Evolutionary conservation across 2,797 vertebrate genomes (phyloP).

Genomic region (Ibycter americanus): DNA sequence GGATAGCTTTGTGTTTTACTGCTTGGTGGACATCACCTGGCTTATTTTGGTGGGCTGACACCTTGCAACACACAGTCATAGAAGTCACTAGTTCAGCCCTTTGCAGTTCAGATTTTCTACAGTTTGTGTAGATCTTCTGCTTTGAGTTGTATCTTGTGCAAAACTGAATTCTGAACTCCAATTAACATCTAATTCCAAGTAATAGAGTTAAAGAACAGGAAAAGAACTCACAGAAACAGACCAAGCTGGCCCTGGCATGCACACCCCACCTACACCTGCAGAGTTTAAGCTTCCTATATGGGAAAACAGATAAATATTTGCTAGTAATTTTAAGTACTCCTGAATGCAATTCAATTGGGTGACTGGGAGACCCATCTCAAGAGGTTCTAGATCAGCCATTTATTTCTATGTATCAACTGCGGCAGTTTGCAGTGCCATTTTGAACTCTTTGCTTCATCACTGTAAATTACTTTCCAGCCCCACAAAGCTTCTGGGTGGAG

Average conservation of each 20-base stretch:
- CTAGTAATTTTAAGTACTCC: not conserved
- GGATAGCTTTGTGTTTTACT: not conserved
- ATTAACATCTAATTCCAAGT: not conserved
- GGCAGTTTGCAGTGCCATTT: not conserved
- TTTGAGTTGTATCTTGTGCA: not conserved
- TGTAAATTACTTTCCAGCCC: not conserved
- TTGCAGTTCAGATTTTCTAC: not conserved
- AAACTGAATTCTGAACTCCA: not conserved
- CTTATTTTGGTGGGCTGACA: not conserved
- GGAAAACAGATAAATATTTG: not conserved
- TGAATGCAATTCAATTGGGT: not conserved
- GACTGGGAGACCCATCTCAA: not conserved
- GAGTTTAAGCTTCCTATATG: not conserved
- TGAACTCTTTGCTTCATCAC: not conserved
- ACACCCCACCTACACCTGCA: not conserved
- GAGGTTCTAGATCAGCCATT: not conserved
- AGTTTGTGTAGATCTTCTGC: not conserved
- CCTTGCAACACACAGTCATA: not conserved
- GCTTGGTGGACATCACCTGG: not conserved
- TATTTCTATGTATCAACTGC: not conserved
- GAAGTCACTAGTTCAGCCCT: not conserved
- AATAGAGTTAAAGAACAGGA: not conserved
- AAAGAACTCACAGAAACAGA: not conserved
- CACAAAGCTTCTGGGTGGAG: not conserved
- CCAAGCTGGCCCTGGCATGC: not conserved